Percentiles rank a stretch among this genome's conserved stretches.
Evolutionary conservation across 2,888 invertebrate species (phyloP).

Genomic region (Phorcus lineatus): DNA sequence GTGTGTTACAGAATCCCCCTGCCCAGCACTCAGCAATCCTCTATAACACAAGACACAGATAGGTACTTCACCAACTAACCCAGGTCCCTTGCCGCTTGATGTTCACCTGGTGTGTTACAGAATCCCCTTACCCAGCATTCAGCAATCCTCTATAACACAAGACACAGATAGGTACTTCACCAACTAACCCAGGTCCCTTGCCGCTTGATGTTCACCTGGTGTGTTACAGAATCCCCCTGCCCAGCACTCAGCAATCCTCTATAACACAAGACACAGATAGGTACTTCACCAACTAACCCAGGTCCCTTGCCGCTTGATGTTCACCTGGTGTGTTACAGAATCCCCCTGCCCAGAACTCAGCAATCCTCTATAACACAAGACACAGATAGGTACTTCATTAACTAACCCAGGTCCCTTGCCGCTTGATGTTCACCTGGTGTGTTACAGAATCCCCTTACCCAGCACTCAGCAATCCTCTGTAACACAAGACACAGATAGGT

Average conservation of each 20-base stretch:
- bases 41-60: neutral
- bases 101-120: slow-evolving; percentile 26
- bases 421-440: slow-evolving; percentile 58
- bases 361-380: neutral
- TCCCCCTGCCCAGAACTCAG: neutral
- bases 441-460: neutral
- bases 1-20: neutral
- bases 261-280: too few relatives aligned
- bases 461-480: neutral
- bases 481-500: too few relatives aligned
- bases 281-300: slow-evolving; percentile 79
- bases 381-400: too few relatives aligned
- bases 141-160: neutral
- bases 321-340: neutral
- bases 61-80: slow-evolving; percentile 77
- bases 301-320: slow-evolving; percentile 78
- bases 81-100: slow-evolving; percentile 80
- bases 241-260: neutral
- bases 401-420: slow-evolving; percentile 80
- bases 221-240: neutral
- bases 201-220: slow-evolving; percentile 69
- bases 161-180: too few relatives aligned
- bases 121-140: neutral
- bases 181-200: slow-evolving; percentile 82
- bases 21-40: neutral